phyloP scores from a whole-genome alignment of 2,113 vertebrate species.

The Callospermophilus lateralis region DNA sequence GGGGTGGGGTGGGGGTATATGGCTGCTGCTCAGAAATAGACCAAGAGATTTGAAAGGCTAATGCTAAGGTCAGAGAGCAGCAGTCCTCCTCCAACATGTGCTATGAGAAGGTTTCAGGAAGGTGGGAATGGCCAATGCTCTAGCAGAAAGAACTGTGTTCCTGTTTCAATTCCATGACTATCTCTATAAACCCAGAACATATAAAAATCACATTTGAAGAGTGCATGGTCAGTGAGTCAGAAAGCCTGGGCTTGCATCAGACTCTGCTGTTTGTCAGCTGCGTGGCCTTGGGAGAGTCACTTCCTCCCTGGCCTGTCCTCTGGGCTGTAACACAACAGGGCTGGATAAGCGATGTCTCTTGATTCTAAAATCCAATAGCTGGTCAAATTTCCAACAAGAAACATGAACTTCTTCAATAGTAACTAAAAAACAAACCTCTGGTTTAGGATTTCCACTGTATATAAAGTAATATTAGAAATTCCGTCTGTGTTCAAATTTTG shows the following conservation, averaged over 20 bases:
- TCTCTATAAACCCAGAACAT: neutral
- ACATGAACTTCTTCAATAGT: neutral
- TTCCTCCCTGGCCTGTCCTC: neutral
- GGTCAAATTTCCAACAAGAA: slow-evolving; percentile 44
- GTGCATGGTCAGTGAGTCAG: neutral
- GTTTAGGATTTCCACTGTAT: neutral
- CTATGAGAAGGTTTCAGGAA: neutral
- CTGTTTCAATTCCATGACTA: neutral
- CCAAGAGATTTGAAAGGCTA: neutral
- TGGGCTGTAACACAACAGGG: neutral
- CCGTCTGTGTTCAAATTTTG: neutral
- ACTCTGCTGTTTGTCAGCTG: neutral
- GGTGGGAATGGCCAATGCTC: neutral
- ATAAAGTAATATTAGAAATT: neutral
- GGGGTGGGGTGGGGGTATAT: neutral
- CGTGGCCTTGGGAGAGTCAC: neutral
- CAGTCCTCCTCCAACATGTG: neutral
- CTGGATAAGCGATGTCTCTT: neutral
- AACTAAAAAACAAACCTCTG: neutral
- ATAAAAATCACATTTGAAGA: neutral
- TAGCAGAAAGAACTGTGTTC: neutral
- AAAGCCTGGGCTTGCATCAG: neutral
- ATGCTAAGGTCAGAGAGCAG: neutral
- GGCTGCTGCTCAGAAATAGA: neutral
- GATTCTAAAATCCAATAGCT: neutral